Evolutionary conservation across 2,113 vertebrate species (phyloP).

Genomic region (Apeltes quadracus): DNA sequence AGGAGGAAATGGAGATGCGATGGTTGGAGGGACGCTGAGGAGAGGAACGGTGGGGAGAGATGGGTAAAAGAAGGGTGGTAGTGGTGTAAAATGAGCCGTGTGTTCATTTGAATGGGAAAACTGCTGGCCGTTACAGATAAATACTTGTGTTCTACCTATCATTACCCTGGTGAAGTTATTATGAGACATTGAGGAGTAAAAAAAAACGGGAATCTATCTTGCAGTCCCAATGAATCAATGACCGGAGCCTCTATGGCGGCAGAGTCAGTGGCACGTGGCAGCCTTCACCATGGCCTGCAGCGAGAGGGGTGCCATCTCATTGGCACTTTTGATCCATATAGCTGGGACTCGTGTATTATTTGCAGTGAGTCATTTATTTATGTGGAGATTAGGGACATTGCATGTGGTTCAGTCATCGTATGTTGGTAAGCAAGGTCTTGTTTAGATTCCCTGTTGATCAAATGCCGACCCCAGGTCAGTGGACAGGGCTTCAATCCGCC

Average conservation of each 20-base stretch:
- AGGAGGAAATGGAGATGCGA: constrained; percentile 5
- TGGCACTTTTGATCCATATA: constrained; percentile 62
- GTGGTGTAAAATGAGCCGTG: constrained; percentile 22
- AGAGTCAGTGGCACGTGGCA: constrained; percentile 58
- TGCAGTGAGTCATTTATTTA: constrained; percentile 26
- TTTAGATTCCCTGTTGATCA: constrained; percentile 20
- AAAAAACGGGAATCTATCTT: constrained; percentile 33
- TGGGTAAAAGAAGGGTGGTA: constrained; percentile 30
- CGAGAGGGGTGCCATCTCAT: constrained; percentile 46
- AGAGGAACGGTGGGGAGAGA: constrained; percentile 27
- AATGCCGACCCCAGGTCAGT: constrained; percentile 2
- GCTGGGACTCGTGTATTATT: constrained; percentile 63
- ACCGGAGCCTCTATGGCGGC: constrained; percentile 49
- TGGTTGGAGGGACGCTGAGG: constrained; percentile 18
- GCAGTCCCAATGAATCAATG: constrained; percentile 56
- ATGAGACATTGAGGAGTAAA: constrained; percentile 17
- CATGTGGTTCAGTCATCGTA: constrained; percentile 17
- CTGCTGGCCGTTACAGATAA: constrained; percentile 52
- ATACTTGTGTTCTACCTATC: constrained; percentile 49
- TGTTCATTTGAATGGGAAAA: constrained; percentile 33
- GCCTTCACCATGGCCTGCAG: constrained; percentile 4
- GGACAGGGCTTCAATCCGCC: not conserved
- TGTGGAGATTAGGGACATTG: not conserved
- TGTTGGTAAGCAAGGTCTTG: not conserved
- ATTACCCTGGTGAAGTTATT: constrained; percentile 60